Conservation (phyloP, 2,888 invertebrate genomes). For the Urechis unicinctus region DNA sequence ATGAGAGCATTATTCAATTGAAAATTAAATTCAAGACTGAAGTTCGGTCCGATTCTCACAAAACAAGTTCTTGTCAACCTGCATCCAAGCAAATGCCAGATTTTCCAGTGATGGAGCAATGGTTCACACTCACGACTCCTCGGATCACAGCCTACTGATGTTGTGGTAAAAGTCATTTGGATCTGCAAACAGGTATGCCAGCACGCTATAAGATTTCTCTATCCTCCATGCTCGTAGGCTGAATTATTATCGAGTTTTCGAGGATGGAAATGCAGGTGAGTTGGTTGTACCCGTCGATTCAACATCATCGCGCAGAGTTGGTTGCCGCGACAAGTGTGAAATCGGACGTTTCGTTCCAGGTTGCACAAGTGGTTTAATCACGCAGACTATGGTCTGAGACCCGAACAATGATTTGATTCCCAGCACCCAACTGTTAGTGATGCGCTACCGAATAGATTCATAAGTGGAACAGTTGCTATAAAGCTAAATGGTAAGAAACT, state of each 20-base stretch:
- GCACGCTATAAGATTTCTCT: constrained; percentile 41
- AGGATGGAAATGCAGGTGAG: constrained; percentile 36
- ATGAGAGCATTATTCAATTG: too few species aligned
- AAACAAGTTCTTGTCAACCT: too few species aligned
- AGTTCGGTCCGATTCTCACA: too few species aligned
- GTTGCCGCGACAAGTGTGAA: constrained; percentile 3
- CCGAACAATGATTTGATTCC: constrained; percentile 31
- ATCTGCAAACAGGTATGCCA: constrained; percentile 33
- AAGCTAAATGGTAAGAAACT: too few species aligned
- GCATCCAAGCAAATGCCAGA: too few species aligned
- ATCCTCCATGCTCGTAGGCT: constrained; percentile 51
- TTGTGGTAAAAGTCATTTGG: constrained; percentile 48
- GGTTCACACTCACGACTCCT: constrained; percentile 20
- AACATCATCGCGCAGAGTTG: neutral
- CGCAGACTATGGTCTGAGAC: constrained; percentile 46
- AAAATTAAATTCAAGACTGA: too few species aligned
- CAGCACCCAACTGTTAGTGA: constrained; percentile 51
- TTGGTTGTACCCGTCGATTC: constrained; percentile 23
- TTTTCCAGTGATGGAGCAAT: neutral
- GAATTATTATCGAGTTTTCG: constrained; percentile 47
- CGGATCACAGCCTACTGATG: constrained; percentile 46
- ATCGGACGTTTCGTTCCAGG: constrained; percentile 8
- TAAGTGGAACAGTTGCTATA: neutral
- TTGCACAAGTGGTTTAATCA: constrained; percentile 47
- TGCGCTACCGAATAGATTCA: constrained; percentile 45